Evolutionary conservation across 1,140 invertebrate genomes (phyloP).

Genomic region (Arctopsyche grandis): DNA sequence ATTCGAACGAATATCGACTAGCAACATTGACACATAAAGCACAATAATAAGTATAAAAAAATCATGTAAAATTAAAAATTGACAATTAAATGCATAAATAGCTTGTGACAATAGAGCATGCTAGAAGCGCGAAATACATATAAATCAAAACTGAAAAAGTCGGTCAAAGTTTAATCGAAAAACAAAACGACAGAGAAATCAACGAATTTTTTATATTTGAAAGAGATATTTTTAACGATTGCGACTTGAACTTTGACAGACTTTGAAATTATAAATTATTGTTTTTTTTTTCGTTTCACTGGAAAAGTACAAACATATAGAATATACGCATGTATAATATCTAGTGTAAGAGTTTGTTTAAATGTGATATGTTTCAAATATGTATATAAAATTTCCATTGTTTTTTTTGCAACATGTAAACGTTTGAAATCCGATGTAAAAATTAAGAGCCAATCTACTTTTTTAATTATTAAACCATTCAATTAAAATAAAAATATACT

Average conservation of each 20-base stretch:
- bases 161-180: neutral
- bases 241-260: neutral
- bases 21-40: conserved; percentile 25
- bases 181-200: neutral
- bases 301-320: conserved; percentile 1
- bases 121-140: conserved; percentile 10
- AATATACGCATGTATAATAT: neutral
- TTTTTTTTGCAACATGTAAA: neutral
- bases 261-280: neutral
- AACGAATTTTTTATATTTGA: neutral
- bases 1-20: neutral
- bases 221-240: neutral
- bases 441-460: too few species aligned
- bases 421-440: neutral
- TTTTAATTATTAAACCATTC: neutral
- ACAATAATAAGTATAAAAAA: conserved; percentile 7
- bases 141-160: neutral
- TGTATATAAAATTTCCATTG: conserved; percentile 1
- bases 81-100: neutral
- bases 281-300: neutral
- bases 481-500: neutral
- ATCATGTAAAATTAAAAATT: neutral
- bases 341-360: too few species aligned
- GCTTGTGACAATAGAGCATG: conserved; percentile 13
- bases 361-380: neutral